Base-by-base conservation (phyloP, 2,888 invertebrate genomes). In the Drosophila formosana region DNA sequence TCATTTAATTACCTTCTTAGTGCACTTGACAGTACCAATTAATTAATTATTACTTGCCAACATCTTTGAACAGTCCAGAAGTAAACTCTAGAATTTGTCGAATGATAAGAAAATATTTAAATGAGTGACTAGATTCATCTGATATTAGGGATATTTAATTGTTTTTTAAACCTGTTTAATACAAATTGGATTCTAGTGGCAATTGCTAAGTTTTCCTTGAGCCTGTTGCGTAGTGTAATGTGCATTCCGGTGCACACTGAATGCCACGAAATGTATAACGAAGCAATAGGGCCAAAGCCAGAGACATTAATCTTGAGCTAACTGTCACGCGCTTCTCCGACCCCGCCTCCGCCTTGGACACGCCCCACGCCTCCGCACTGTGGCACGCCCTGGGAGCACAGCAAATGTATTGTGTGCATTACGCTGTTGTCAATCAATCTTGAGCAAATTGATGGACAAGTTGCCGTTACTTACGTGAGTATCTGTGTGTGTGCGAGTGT, bases 391-490 rank as follows among this genome's bases (percentile, higher is more conserved):
- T 18, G 50, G 26, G 51, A 39, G 34, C 49, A 34, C 28, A 49
- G 80, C 51, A 80, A 75, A 87, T 89, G 89, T 86, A 87, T 82
- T 87, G 75, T 84, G 74, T 82, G 76, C 89, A 86, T 86, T 86
- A 89, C 80, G 88, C 82, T 82, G 72, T 75, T 88, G 85, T 89
- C 85, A 89, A 86, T 86, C 85, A 86, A 86, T 86, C 89, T 86
- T 89, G 74, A 80, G 80, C 89, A 86, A 86, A 89, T 86, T 86
- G 85, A 86, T 86, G 88, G 89, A 86, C 89, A 86, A 89, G 89
- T 86, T 86, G 85, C 73, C 57, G 76, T 86, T 82, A 79, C 75
- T 81, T 71, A 61, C 58, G 46, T 55, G 28, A 28, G 25, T 51
- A 18, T 32, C 1, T 43, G 34, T 58, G 52, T 61, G 60, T 49